These are phyloP conservation scores for Semotilus atromaculatus DNA, from an alignment of 2,797 vertebrate species.

Conservation along the genomic window DNA sequence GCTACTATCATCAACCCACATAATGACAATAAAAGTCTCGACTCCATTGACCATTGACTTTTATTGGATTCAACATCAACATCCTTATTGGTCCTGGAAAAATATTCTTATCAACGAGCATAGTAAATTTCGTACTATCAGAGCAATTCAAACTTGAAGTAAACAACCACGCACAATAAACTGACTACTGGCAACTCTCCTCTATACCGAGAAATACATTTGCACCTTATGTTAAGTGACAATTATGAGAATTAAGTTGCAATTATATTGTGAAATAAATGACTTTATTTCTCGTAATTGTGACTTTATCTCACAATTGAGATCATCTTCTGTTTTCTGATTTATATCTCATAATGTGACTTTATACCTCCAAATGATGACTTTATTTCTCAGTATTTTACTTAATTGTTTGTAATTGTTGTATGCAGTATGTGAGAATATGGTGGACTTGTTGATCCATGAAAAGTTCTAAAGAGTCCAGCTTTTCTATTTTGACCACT, in stretches of 20 bases:
- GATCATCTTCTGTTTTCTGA: not conserved
- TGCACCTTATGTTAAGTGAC: not conserved
- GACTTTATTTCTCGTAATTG: not conserved
- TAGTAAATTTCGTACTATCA: not conserved
- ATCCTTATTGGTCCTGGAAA: not conserved
- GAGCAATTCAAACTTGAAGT: not conserved
- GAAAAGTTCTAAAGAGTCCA: not conserved
- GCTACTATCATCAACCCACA: too few relatives aligned
- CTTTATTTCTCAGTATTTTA: not conserved
- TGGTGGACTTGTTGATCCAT: slow-evolving; percentile 2
- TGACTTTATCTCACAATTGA: not conserved
- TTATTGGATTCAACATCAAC: not conserved
- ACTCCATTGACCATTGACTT: not conserved
- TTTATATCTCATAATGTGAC: not conserved
- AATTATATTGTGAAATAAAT: not conserved
- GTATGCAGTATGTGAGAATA: not conserved
- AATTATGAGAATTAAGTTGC: not conserved
- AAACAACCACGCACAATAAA: not conserved
- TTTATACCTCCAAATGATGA: not conserved
- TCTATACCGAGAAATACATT: not conserved
- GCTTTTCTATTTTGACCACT: slow-evolving; percentile 29
- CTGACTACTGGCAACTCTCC: too few relatives aligned
- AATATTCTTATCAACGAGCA: not conserved
- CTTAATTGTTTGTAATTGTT: not conserved
- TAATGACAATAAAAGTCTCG: not conserved